Percentiles rank a stretch among this genome's conserved stretches.
phyloP scores from a whole-genome alignment of 2,888 invertebrate species.

The Yponomeuta cagnagella region DNA sequence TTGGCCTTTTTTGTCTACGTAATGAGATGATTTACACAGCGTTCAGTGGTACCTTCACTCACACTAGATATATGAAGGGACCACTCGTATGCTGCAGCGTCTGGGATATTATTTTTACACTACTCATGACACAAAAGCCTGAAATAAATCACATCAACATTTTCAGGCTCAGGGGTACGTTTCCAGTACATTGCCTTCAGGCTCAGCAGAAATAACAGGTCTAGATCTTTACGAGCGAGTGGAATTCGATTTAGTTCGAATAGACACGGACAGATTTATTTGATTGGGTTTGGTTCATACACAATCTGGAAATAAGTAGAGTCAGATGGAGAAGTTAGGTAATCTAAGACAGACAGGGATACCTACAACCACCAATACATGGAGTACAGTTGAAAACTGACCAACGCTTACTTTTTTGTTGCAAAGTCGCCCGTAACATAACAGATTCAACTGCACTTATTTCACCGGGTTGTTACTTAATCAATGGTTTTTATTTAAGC shows the following conservation, averaged over 20 bases:
- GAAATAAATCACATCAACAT: too few relatives aligned
- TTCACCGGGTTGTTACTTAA: neutral
- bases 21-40: too few relatives aligned
- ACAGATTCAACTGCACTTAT: neutral
- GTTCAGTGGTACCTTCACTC: too few relatives aligned
- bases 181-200: neutral
- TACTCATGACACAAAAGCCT: neutral
- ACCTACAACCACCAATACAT: neutral
- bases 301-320: neutral
- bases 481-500: neutral
- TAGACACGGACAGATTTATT: neutral
- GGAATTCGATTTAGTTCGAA: neutral
- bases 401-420: neutral
- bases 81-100: too few relatives aligned
- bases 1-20: neutral
- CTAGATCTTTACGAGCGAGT: neutral
- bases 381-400: too few relatives aligned
- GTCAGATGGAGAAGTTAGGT: too few relatives aligned
- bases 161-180: too few relatives aligned
- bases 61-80: too few relatives aligned
- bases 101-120: neutral
- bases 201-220: neutral
- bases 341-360: neutral
- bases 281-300: neutral
- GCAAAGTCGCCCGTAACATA: neutral